Conservation (phyloP, 2,113 vertebrate species). For the Etheostoma cragini region DNA sequence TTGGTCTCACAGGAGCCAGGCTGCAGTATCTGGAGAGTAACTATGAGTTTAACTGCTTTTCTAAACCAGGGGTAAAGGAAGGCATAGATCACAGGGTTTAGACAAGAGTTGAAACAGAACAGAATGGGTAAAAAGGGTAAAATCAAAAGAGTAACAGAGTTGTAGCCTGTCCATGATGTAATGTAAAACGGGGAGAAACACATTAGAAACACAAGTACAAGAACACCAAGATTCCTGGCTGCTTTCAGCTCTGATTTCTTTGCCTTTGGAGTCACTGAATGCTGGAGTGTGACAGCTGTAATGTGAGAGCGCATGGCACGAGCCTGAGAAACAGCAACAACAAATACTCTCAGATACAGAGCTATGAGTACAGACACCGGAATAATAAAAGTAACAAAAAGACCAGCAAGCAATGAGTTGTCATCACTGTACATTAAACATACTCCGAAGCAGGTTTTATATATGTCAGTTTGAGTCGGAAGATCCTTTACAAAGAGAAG, state of each 20-base stretch:
- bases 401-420: too few species aligned
- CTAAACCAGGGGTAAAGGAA: constrained; percentile 72
- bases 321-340: constrained; percentile 63
- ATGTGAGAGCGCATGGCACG: constrained; percentile 63
- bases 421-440: fast-evolving
- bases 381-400: too few species aligned
- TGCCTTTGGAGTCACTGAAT: background rate
- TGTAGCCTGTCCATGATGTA: background rate
- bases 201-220: constrained; percentile 46
- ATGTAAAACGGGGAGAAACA: constrained; percentile 41
- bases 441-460: too few species aligned
- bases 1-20: background rate
- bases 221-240: constrained; percentile 60
- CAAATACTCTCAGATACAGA: too few species aligned
- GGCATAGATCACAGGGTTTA: constrained; percentile 66
- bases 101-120: background rate
- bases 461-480: too few species aligned
- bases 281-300: too few species aligned
- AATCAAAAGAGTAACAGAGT: fast-evolving
- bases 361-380: too few species aligned
- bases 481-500: too few species aligned
- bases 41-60: constrained; percentile 51
- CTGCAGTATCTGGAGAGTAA: constrained; percentile 37
- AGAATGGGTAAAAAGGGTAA: too few species aligned
- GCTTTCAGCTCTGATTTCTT: constrained; percentile 65